A percentile compares a stretch with the other conserved stretches of the same genome.
phyloP scores from a whole-genome alignment of 2,888 invertebrate genomes.

The Nomada fucata region DNA sequence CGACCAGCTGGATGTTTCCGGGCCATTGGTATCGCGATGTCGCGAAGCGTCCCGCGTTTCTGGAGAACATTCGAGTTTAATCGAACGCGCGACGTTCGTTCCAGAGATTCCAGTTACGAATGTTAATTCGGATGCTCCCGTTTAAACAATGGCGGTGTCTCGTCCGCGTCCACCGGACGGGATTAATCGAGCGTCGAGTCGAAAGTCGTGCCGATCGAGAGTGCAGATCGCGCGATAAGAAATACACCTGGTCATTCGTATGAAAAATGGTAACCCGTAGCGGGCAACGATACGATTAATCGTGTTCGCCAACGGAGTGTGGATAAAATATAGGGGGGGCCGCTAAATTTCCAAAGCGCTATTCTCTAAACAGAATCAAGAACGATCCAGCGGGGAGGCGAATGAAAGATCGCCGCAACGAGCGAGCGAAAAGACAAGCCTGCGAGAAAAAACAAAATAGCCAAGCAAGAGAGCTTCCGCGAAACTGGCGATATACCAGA shows the following conservation, averaged over 20 bases:
- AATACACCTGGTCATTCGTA: conserved; percentile 24
- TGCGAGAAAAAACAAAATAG: background rate
- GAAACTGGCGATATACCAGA: background rate
- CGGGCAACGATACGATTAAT: conserved; percentile 34
- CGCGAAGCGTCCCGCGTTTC: background rate
- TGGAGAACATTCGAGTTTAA: background rate
- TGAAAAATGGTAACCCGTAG: conserved; percentile 48
- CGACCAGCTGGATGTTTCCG: conserved; percentile 36
- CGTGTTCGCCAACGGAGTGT: background rate
- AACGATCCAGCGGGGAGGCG: background rate
- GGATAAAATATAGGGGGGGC: background rate
- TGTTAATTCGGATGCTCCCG: conserved; percentile 5
- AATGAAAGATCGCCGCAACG: background rate
- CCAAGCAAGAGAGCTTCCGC: background rate
- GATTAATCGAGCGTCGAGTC: conserved; percentile 50
- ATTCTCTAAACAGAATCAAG: background rate
- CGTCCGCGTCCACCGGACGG: background rate
- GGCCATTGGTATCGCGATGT: background rate
- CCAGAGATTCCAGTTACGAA: background rate
- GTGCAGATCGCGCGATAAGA: conserved; percentile 34
- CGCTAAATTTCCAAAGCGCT: conserved; percentile 1
- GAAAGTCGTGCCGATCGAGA: conserved; percentile 50
- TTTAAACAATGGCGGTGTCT: conserved; percentile 33
- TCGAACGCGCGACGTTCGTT: background rate
- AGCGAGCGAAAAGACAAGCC: background rate